Evolutionary conservation across 2,113 vertebrate genomes (phyloP).

Genomic region (Dendrocopos noguchii): DNA sequence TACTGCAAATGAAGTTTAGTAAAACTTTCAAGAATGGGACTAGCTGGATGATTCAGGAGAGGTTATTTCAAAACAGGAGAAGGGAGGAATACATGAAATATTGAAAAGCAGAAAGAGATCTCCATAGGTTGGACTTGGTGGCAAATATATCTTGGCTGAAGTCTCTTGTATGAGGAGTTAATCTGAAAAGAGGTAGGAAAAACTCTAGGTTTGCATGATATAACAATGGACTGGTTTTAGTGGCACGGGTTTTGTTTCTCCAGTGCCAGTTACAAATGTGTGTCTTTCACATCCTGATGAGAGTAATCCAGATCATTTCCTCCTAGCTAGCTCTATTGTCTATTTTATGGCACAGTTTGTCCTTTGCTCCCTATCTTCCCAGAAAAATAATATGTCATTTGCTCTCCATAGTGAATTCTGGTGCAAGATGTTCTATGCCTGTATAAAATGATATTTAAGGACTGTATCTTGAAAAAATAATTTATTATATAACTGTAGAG

Average conservation of each 20-base stretch:
- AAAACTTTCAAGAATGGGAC: neutral
- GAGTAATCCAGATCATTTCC: conserved; percentile 40
- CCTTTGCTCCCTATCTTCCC: neutral
- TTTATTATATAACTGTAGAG: neutral
- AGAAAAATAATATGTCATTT: neutral
- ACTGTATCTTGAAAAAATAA: neutral
- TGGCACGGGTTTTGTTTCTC: neutral
- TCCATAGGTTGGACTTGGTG: neutral
- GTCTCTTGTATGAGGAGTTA: neutral
- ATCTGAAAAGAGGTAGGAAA: neutral
- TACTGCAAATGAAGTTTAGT: neutral
- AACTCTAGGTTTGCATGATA: neutral
- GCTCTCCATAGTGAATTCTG: neutral
- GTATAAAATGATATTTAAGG: neutral
- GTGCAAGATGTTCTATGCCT: neutral
- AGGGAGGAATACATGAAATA: neutral
- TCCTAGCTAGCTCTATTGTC: neutral
- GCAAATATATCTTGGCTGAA: neutral
- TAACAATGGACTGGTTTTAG: neutral
- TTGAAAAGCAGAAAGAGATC: neutral
- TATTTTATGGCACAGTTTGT: neutral
- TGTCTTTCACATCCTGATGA: conserved; percentile 33
- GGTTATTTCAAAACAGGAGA: neutral
- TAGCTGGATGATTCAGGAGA: neutral
- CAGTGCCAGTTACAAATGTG: neutral